Evolutionary conservation across 2,797 vertebrate species (phyloP).

Genomic region (Propithecus deckenii): DNA sequence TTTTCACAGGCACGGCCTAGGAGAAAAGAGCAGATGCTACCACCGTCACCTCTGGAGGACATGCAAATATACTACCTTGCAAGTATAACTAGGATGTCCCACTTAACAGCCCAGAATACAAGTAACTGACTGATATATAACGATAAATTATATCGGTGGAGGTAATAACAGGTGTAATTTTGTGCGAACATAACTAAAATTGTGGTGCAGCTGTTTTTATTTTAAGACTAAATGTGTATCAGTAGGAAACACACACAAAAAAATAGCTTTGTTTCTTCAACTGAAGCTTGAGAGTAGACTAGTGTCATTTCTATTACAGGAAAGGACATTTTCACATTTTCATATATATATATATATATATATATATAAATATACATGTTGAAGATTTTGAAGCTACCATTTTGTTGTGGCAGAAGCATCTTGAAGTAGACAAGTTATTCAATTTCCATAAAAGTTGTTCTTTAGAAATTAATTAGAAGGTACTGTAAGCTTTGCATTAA

Average conservation of each 20-base stretch:
- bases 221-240: neutral
- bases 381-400: neutral
- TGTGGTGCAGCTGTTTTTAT: neutral
- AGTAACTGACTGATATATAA: neutral
- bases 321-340: neutral
- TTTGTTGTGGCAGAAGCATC: neutral
- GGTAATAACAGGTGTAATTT: neutral
- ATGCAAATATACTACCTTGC: neutral
- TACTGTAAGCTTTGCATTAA: neutral
- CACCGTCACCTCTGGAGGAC: neutral
- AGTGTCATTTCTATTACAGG: neutral
- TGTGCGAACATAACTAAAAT: neutral
- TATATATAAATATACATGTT: neutral
- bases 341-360: neutral
- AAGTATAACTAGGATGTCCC: neutral
- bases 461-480: slow-evolving; percentile 9
- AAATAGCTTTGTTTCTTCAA: slow-evolving; percentile 12
- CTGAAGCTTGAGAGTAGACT: neutral
- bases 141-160: neutral
- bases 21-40: neutral
- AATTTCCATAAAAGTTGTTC: neutral
- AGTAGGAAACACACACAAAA: neutral
- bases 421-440: neutral
- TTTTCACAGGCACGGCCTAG: neutral
- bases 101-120: neutral